These are phyloP conservation scores for Brachionus koreanus DNA, from an alignment of 1,140 invertebrate species.

Conservation along the genomic window DNA sequence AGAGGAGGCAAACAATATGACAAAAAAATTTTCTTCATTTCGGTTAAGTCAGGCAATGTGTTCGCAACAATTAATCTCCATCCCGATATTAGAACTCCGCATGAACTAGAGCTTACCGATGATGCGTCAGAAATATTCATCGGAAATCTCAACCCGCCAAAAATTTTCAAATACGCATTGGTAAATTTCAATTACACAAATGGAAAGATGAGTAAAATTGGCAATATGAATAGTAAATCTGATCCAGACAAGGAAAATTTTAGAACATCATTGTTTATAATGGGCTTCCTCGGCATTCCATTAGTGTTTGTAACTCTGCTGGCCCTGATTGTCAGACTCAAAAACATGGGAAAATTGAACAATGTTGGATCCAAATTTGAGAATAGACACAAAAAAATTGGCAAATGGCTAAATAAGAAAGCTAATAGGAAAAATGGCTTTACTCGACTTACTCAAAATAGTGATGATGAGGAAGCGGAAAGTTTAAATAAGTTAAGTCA, in stretches of 20 bases:
- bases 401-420: conserved; percentile 28
- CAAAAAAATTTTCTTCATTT: conserved; percentile 35
- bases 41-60: not conserved
- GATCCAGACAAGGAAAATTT: conserved; percentile 41
- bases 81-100: conserved; percentile 21
- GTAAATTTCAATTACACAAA: conserved; percentile 36
- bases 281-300: conserved; percentile 13
- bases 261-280: conserved; percentile 40
- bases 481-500: conserved; percentile 29
- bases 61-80: conserved; percentile 28
- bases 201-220: not conserved
- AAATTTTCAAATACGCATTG: conserved; percentile 38
- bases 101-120: not conserved
- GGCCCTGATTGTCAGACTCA: conserved; percentile 1
- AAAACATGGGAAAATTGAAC: conserved; percentile 32
- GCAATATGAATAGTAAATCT: not conserved
- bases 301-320: not conserved
- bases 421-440: conserved; percentile 28
- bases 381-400: conserved; percentile 23
- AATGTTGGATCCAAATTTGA: conserved; percentile 32
- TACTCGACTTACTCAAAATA: conserved; percentile 22
- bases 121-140: conserved; percentile 39
- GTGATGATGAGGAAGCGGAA: conserved; percentile 41
- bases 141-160: conserved; percentile 23
- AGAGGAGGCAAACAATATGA: conserved; percentile 25